Evolutionary conservation across 2,888 invertebrate species (phyloP).

Genomic region (Hofmannophila pseudospretella): DNA sequence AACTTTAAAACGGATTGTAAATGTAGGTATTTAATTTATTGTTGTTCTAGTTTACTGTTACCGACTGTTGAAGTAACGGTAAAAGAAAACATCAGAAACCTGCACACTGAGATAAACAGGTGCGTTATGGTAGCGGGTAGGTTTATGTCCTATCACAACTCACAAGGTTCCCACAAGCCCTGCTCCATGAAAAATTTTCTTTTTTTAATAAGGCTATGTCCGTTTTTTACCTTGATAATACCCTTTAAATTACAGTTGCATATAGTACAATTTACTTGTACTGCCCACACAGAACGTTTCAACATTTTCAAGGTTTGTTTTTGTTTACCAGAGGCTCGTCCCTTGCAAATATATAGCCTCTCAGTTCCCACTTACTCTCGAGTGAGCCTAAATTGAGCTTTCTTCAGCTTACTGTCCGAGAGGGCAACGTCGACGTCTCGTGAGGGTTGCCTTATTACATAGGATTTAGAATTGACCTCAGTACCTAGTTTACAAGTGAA

Average conservation of each 20-base stretch:
- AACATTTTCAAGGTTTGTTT: conserved; percentile 7
- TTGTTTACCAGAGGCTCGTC: conserved; percentile 15
- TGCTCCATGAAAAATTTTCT: too few species aligned
- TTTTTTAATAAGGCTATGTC: too few species aligned
- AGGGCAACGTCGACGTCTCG: not conserved
- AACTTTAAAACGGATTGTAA: not conserved
- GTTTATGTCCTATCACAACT: too few species aligned
- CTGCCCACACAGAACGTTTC: not conserved
- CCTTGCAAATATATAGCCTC: conserved; percentile 27
- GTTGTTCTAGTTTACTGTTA: too few species aligned
- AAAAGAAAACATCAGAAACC: too few species aligned
- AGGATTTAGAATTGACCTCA: not conserved
- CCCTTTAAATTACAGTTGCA: too few species aligned
- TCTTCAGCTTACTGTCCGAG: conserved; percentile 10
- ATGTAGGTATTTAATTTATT: not conserved
- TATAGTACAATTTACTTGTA: not conserved
- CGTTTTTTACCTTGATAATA: too few species aligned
- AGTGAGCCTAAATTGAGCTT: conserved; percentile 25
- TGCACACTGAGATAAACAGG: too few species aligned
- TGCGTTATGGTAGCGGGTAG: too few species aligned
- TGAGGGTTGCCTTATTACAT: not conserved
- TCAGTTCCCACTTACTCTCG: conserved; percentile 17
- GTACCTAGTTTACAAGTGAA: too few species aligned
- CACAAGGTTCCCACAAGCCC: too few species aligned
- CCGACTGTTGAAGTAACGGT: too few species aligned